Evolutionary conservation across 1,140 invertebrate species (phyloP).

Genomic region (Drosophila subpulchrella): DNA sequence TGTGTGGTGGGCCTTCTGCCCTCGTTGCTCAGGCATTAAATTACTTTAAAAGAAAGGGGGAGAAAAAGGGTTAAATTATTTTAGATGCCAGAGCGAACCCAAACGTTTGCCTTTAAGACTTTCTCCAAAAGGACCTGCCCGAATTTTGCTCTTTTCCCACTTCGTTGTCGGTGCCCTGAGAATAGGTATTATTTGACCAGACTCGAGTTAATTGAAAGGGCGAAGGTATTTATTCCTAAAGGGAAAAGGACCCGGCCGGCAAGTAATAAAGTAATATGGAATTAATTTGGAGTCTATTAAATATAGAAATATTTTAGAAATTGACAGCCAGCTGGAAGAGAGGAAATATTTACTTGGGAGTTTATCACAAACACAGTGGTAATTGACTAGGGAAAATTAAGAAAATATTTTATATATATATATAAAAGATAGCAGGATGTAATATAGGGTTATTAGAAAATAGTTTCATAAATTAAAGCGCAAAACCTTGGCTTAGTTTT

Average conservation of each 20-base stretch:
- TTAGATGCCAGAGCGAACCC: slow-evolving; percentile 45
- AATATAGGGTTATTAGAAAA: too few relatives aligned
- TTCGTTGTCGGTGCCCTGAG: slow-evolving; percentile 17
- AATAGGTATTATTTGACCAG: slow-evolving; percentile 52
- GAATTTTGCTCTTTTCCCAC: slow-evolving; percentile 27
- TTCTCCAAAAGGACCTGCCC: slow-evolving; percentile 30
- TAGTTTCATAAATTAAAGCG: not conserved
- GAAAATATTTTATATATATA: not conserved
- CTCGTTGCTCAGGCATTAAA: slow-evolving; percentile 62
- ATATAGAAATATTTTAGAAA: slow-evolving; percentile 49
- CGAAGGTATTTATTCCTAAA: slow-evolving; percentile 42
- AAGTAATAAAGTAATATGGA: slow-evolving; percentile 62
- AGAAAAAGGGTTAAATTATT: slow-evolving; percentile 71
- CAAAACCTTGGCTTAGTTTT: not conserved
- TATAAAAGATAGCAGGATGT: not conserved
- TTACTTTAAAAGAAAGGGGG: slow-evolving; percentile 61
- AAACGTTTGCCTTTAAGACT: slow-evolving; percentile 52
- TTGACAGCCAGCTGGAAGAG: slow-evolving; percentile 22
- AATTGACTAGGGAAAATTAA: not conserved
- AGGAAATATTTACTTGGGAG: slow-evolving; percentile 19
- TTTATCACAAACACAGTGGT: slow-evolving; percentile 25
- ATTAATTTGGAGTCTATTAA: slow-evolving; percentile 60
- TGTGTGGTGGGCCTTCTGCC: slow-evolving; percentile 29
- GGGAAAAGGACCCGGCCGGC: slow-evolving; percentile 27
- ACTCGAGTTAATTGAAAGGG: slow-evolving; percentile 65